phyloP scores from a whole-genome alignment of 2,797 vertebrate species.

The Gambelia wislizenii region DNA sequence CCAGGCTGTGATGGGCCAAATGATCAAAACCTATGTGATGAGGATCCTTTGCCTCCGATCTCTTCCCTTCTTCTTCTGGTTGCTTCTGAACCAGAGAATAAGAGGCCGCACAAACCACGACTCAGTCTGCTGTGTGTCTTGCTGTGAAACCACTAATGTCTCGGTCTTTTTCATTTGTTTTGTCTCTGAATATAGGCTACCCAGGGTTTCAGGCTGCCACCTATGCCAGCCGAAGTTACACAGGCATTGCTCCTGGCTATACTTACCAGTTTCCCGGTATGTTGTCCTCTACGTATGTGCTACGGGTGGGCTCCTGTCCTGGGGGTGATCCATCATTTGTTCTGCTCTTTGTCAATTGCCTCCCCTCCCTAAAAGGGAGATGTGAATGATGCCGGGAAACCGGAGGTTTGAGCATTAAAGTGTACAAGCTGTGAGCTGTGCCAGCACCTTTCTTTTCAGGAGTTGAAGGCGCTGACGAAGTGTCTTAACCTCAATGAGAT shows the following conservation, averaged over 20 bases:
- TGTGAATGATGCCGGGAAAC: slow-evolving; percentile 64
- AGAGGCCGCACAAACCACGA: background rate
- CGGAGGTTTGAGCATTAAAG: slow-evolving; percentile 63
- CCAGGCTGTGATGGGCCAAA: no score
- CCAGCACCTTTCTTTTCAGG: slow-evolving; percentile 41
- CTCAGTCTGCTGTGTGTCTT: background rate
- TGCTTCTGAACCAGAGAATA: background rate
- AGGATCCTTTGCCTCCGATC: background rate
- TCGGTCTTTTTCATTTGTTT: background rate
- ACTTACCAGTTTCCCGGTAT: slow-evolving; percentile 99
- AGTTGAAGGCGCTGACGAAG: slow-evolving; percentile 60
- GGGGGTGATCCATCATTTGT: slow-evolving; percentile 33
- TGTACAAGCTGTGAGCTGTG: slow-evolving; percentile 39
- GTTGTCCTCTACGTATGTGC: slow-evolving; percentile 53
- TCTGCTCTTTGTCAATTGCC: slow-evolving; percentile 51
- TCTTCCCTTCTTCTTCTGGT: background rate
- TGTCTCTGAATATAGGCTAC: slow-evolving; percentile 84
- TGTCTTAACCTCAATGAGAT: slow-evolving; percentile 4
- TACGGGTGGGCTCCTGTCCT: slow-evolving; percentile 39
- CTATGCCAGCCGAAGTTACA: slow-evolving; percentile 97
- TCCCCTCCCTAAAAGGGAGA: slow-evolving; percentile 61
- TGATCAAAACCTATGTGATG: background rate
- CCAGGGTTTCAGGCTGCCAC: slow-evolving; percentile 98
- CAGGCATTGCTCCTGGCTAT: slow-evolving; percentile 96
- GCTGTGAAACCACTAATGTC: background rate